Percentiles rank a stretch among this genome's conserved stretches.
Conservation (phyloP, 2,113 vertebrate species). For the Suricata suricatta region DNA sequence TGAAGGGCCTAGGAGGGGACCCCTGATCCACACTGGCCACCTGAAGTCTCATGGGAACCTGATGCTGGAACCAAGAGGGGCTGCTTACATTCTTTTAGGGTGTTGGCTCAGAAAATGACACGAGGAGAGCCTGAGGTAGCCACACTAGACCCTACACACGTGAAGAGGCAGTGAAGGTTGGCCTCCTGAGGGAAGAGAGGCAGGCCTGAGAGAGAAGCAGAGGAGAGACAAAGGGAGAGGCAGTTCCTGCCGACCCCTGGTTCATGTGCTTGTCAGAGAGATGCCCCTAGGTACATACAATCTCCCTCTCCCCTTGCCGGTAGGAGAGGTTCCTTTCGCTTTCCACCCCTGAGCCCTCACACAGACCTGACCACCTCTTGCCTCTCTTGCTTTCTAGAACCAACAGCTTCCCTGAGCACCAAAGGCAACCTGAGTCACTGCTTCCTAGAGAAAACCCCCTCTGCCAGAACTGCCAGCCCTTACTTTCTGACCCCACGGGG, state of each 20-base stretch:
- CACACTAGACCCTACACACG: not conserved
- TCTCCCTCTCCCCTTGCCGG: not conserved
- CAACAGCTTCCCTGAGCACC: not conserved
- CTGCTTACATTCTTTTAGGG: not conserved
- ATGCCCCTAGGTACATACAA: not conserved
- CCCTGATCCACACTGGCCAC: not conserved
- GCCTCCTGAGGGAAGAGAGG: not conserved
- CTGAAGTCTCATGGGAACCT: not conserved
- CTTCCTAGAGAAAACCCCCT: not conserved
- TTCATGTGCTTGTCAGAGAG: not conserved
- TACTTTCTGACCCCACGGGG: not conserved
- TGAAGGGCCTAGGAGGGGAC: not conserved
- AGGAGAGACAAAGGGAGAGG: not conserved
- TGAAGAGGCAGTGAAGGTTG: not conserved
- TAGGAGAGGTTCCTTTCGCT: not conserved
- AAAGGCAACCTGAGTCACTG: no score
- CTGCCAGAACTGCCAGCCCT: not conserved
- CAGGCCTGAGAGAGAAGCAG: not conserved
- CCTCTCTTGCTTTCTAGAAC: not conserved
- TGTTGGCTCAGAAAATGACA: not conserved
- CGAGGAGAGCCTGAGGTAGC: not conserved
- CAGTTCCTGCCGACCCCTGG: not conserved
- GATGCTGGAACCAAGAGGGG: not conserved
- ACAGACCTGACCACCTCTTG: accelerated
- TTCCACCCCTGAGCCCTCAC: not conserved